Conservation (phyloP, 2,888 invertebrate species). For the Latrodectus hesperus region DNA sequence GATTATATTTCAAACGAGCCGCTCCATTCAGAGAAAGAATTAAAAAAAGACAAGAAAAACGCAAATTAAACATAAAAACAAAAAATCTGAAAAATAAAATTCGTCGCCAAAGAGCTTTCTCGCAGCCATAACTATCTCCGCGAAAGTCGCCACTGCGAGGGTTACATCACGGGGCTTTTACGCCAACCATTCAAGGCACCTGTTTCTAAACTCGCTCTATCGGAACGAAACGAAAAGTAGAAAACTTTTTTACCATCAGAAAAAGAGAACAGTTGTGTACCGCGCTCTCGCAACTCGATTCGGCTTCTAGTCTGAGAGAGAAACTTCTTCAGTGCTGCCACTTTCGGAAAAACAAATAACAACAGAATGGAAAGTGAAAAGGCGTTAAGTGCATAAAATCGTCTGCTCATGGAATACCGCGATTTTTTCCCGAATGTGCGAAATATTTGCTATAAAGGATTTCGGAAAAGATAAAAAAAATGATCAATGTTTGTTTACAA, state of each 20-base stretch:
- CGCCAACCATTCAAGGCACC: conserved; percentile 3
- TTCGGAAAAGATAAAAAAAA: not conserved
- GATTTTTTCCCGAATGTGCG: not conserved
- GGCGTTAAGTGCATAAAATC: not conserved
- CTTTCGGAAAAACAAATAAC: not conserved
- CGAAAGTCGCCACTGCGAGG: not conserved
- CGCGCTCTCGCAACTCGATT: not conserved
- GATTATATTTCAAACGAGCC: not conserved
- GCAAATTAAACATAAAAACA: not conserved
- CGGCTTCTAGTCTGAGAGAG: not conserved
- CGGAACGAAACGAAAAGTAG: conserved; percentile 2
- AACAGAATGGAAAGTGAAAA: too few species aligned
- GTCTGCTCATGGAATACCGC: not conserved
- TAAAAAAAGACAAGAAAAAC: not conserved
- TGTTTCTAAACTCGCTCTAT: conserved; percentile 5
- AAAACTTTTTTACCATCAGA: conserved; percentile 5
- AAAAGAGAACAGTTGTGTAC: conserved; percentile 3
- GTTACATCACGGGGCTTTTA: not conserved
- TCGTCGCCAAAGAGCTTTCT: not conserved
- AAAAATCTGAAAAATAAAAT: not conserved
- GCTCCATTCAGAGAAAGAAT: not conserved
- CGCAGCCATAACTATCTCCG: not conserved
- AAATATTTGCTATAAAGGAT: not conserved
- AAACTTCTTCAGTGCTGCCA: not conserved
- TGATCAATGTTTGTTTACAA: not conserved